Evolutionary conservation across 2,797 vertebrate species (phyloP).

Genomic region (Poeciliopsis gracilis): DNA sequence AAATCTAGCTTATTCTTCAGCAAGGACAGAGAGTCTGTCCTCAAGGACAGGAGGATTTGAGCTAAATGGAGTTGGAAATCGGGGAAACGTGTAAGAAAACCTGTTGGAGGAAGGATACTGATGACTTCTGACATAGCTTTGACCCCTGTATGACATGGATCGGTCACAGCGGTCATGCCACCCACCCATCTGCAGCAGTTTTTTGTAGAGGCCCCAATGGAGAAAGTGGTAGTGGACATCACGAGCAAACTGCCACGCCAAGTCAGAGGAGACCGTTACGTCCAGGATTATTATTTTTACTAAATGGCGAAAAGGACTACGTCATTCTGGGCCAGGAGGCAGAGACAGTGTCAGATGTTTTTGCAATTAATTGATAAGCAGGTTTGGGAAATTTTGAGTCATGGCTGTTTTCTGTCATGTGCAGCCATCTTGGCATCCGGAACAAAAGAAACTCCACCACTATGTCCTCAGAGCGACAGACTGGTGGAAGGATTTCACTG

Average conservation of each 20-base stretch:
- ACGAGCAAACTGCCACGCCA: accelerated
- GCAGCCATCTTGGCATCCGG: neutral
- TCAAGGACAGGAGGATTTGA: no score
- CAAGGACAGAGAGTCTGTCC: no score
- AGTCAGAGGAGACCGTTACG: neutral
- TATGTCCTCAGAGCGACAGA: neutral
- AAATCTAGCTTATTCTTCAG: no score
- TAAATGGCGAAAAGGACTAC: neutral
- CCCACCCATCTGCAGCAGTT: neutral
- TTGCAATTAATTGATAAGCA: neutral
- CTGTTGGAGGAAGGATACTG: no score
- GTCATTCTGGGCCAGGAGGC: neutral
- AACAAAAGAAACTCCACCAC: neutral
- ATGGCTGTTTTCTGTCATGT: neutral
- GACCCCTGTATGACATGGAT: no score
- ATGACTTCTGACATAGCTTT: no score
- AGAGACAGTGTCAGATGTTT: neutral
- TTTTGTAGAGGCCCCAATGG: neutral
- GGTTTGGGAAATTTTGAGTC: neutral
- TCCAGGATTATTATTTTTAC: neutral
- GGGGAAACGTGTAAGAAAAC: no score
- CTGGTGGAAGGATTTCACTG: neutral
- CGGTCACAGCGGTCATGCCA: no score
- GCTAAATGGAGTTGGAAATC: no score
- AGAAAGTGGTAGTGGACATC: neutral